These are phyloP conservation scores for Microctonus aethiopoides DNA, from an alignment of 2,888 invertebrate genomes.

Conservation along the genomic window DNA sequence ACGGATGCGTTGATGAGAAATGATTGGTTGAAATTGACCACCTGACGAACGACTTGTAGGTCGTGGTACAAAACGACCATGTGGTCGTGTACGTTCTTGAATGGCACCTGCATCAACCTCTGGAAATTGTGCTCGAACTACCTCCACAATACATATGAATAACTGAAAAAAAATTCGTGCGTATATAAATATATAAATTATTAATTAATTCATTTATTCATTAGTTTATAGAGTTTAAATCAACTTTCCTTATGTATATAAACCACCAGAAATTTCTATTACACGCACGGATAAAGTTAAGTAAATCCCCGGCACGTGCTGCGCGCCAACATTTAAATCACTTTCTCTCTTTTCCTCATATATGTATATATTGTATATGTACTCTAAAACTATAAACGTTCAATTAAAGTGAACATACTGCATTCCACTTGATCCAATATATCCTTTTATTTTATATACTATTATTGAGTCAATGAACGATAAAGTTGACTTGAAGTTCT, in stretches of 20 bases:
- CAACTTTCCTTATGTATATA: conserved; percentile 43
- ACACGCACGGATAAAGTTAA: conserved; percentile 23
- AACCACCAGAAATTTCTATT: conserved; percentile 39
- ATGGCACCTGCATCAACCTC: conserved; percentile 41
- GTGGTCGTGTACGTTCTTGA: conserved; percentile 39
- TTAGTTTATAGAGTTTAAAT: conserved; percentile 2
- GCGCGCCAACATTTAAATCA: conserved; percentile 38
- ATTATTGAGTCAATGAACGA: conserved; percentile 9
- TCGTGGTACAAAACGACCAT: conserved; percentile 48
- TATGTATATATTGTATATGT: conserved; percentile 17
- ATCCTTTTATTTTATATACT: not conserved
- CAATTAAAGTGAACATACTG: conserved; percentile 18
- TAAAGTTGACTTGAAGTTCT: too few species aligned
- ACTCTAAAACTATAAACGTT: conserved; percentile 16
- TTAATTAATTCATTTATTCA: not conserved
- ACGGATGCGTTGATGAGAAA: conserved; percentile 46
- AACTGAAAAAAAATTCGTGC: conserved; percentile 49
- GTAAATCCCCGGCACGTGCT: conserved; percentile 32
- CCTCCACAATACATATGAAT: conserved; percentile 48
- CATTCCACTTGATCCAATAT: conserved; percentile 18
- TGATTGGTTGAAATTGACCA: conserved; percentile 40
- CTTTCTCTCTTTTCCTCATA: conserved; percentile 43
- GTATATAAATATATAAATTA: conserved; percentile 1
- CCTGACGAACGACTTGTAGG: conserved; percentile 35
- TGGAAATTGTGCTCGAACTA: conserved; percentile 49